Evolutionary conservation across 2,888 invertebrate species (phyloP).

Genomic region (Teinopalpus imperialis): DNA sequence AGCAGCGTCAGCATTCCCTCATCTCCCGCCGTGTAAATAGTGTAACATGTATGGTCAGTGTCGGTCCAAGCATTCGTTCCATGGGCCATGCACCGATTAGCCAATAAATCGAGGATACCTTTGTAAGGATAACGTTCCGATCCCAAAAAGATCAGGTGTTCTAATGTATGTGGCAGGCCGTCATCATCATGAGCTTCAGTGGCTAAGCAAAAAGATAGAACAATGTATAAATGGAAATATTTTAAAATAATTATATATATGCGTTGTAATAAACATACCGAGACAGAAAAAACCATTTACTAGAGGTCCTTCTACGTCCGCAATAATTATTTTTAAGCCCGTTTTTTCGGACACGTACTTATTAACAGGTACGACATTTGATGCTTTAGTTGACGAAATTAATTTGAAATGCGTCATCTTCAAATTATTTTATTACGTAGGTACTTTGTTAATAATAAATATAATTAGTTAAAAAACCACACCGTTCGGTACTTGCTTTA

Average conservation of each 20-base stretch:
- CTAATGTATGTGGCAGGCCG: conserved; percentile 95
- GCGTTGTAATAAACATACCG: conserved; percentile 79
- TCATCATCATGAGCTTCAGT: conserved; percentile 96
- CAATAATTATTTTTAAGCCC: conserved; percentile 91
- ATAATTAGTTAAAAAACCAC: too few relatives aligned
- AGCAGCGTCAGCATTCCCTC: conserved; percentile 94
- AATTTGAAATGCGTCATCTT: conserved; percentile 70
- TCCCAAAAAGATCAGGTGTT: conserved; percentile 95
- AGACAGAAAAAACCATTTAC: conserved; percentile 94
- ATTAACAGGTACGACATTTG: conserved; percentile 88
- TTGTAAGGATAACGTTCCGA: conserved; percentile 95
- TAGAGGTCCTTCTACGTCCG: conserved; percentile 94
- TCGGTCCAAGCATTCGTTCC: conserved; percentile 96
- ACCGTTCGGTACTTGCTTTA: too few relatives aligned
- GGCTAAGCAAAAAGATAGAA: conserved; percentile 73
- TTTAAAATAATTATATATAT: neutral
- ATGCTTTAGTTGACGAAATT: conserved; percentile 84
- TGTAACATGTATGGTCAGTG: conserved; percentile 94
- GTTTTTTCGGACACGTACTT: conserved; percentile 91
- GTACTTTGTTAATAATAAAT: too few relatives aligned
- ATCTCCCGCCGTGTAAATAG: conserved; percentile 90
- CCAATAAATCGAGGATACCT: conserved; percentile 92
- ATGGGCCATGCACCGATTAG: conserved; percentile 93
- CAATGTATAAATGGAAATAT: conserved; percentile 11
- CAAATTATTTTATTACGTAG: conserved; percentile 11